A percentile compares a stretch with the other conserved stretches of the same genome.
Evolutionary conservation across 2,888 invertebrate species (phyloP).

Genomic region (Sphaerophoria rueppellii): DNA sequence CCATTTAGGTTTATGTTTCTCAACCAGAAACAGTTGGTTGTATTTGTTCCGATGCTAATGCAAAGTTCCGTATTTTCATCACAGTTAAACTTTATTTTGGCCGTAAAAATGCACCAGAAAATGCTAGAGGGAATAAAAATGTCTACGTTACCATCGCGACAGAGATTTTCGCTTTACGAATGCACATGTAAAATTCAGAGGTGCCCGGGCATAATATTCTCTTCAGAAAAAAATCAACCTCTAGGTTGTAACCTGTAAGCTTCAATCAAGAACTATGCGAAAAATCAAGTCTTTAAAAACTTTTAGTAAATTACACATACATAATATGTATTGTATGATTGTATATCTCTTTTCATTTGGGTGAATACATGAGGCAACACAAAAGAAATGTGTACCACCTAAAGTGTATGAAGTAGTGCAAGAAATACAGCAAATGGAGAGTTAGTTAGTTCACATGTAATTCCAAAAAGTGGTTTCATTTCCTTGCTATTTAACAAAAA

Average conservation of each 20-base stretch:
- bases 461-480: slow-evolving; percentile 28
- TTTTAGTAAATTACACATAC: slow-evolving; percentile 71
- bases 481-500: slow-evolving; percentile 24
- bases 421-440: neutral
- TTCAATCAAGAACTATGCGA: neutral
- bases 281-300: slow-evolving; percentile 50
- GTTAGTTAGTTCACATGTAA: slow-evolving; percentile 11
- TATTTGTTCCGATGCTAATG: slow-evolving; percentile 70
- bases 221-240: neutral
- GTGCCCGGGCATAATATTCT: slow-evolving; percentile 19
- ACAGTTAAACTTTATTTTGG: neutral
- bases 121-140: slow-evolving; percentile 49
- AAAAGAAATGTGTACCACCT: slow-evolving; percentile 60
- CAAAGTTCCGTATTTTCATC: slow-evolving; percentile 42
- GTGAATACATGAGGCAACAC: slow-evolving; percentile 67
- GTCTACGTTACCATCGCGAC: neutral
- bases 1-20: slow-evolving; percentile 65
- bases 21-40: slow-evolving; percentile 37
- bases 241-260: neutral
- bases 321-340: slow-evolving; percentile 18
- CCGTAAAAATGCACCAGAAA: slow-evolving; percentile 58
- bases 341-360: slow-evolving; percentile 62
- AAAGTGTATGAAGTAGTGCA: neutral
- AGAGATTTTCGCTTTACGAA: slow-evolving; percentile 7
- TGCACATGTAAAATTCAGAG: slow-evolving; percentile 65